Conservation (phyloP, 2,113 vertebrate genomes). For the Semnornis frantzii region DNA sequence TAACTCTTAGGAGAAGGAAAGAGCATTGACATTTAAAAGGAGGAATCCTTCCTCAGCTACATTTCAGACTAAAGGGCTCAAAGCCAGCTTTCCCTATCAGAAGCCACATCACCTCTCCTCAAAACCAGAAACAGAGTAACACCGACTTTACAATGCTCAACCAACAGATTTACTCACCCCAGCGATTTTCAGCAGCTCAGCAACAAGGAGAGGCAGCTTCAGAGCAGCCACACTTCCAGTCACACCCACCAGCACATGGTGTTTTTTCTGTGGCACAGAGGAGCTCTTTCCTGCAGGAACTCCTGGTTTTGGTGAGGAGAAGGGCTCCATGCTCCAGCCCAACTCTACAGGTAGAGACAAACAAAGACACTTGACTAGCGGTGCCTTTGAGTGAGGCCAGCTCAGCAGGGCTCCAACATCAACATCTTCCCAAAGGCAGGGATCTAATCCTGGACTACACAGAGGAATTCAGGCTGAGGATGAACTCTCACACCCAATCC, state of each 20-base stretch:
- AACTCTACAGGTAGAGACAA: constrained; percentile 12
- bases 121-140: neutral
- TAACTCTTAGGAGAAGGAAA: neutral
- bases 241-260: constrained; percentile 85
- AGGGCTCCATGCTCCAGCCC: constrained; percentile 15
- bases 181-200: constrained; percentile 81
- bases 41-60: neutral
- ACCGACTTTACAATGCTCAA: neutral
- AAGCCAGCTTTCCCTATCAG: neutral
- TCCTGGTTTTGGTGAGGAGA: neutral
- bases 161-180: constrained; percentile 76
- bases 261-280: accelerated
- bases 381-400: accelerated
- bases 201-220: constrained; percentile 86
- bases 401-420: neutral
- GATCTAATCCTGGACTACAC: neutral
- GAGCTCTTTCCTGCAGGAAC: neutral
- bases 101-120: neutral
- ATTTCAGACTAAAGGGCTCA: neutral
- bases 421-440: accelerated
- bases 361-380: neutral
- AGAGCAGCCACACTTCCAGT: constrained; percentile 93
- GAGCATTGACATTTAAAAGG: accelerated
- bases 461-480: neutral
- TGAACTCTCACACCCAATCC: neutral